These are phyloP conservation scores for Arvicanthis niloticus DNA, from an alignment of 2,113 vertebrate species.

Conservation along the genomic window DNA sequence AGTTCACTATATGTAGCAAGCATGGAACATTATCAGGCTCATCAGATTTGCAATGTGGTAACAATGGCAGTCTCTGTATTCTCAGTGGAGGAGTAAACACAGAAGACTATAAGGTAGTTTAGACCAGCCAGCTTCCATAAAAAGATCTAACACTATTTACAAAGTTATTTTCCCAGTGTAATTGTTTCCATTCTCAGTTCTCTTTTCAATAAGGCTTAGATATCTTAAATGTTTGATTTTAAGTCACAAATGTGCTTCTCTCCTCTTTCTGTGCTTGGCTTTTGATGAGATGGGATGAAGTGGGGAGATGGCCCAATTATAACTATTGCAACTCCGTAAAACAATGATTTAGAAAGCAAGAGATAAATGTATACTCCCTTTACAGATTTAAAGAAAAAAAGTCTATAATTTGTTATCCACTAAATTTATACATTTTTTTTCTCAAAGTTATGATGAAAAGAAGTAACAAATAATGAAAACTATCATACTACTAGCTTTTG, in stretches of 20 bases:
- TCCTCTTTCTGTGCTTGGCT: conserved; percentile 66
- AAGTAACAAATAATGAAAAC: background rate
- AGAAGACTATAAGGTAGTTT: background rate
- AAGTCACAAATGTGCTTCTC: conserved; percentile 64
- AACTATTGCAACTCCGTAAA: conserved; percentile 60
- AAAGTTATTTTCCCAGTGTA: background rate
- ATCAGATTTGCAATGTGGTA: background rate
- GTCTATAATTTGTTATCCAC: background rate
- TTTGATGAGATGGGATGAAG: conserved; percentile 74
- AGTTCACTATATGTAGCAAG: background rate
- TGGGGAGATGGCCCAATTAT: conserved; percentile 70
- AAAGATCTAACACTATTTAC: background rate
- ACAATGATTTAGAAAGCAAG: conserved; percentile 62
- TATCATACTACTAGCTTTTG: background rate
- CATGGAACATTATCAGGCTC: background rate
- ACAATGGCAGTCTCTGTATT: background rate
- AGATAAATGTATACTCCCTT: conserved; percentile 56
- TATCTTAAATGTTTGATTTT: conserved; percentile 44
- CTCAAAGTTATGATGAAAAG: background rate
- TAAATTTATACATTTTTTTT: background rate
- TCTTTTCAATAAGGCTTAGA: conserved; percentile 25
- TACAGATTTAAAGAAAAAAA: background rate
- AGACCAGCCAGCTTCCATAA: background rate
- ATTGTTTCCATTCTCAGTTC: conserved; percentile 43
- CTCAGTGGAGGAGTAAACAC: conserved; percentile 45